Conservation (phyloP, 2,113 vertebrate genomes). For the Plecturocebus donacophilus region DNA sequence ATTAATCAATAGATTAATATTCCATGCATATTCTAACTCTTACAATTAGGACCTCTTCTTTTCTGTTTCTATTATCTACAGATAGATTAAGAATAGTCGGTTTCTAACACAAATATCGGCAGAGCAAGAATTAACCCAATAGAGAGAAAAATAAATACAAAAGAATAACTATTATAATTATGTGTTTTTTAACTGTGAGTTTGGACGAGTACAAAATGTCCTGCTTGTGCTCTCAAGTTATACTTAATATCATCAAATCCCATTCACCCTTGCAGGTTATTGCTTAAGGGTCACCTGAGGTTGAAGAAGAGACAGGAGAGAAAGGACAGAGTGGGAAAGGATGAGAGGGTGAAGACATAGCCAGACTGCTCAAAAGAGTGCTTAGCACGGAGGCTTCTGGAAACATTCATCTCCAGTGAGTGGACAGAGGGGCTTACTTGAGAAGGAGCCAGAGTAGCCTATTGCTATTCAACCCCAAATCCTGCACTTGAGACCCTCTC, state of each 20-base stretch:
- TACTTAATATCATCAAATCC: conserved; percentile 60
- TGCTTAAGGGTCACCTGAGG: conserved; percentile 32
- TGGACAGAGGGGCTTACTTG: neutral
- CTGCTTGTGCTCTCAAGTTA: conserved; percentile 40
- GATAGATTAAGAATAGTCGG: neutral
- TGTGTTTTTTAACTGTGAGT: neutral
- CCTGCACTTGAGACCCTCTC: neutral
- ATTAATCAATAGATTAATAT: neutral
- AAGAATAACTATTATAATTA: neutral
- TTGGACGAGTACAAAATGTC: conserved; percentile 37
- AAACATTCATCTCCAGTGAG: neutral
- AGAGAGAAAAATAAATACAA: neutral
- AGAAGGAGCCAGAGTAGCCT: neutral
- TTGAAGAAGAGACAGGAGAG: neutral
- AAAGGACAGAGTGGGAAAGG: neutral
- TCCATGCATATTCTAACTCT: conserved; percentile 25
- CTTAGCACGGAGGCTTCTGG: neutral
- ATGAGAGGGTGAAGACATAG: neutral
- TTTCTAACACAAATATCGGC: conserved; percentile 2
- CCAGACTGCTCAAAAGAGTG: neutral
- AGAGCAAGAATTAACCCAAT: conserved; percentile 47
- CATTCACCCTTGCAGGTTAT: conserved; percentile 20
- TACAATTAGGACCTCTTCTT: neutral
- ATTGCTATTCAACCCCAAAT: neutral
- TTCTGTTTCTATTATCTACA: conserved; percentile 11